Evolutionary conservation across 2,113 vertebrate genomes (phyloP), one percentile per base, ranked within the genome.

Genomic region (Butorides virescens): DNA sequence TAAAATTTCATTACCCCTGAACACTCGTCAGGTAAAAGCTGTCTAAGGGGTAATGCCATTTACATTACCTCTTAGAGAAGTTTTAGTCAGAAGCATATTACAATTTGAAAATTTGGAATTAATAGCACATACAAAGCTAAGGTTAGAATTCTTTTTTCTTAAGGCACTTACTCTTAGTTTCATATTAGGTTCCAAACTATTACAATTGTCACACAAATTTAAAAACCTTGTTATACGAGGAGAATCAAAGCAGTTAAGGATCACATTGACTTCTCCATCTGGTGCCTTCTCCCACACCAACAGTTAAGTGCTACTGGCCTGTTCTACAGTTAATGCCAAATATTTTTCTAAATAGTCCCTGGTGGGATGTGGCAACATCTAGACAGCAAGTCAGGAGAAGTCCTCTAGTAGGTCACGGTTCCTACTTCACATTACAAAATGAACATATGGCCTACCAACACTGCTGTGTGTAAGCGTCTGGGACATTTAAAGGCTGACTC

Each of bases 381-480:
- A 50, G 42, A 26, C 20, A 83, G 68, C 2, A 68, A 61, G 12
- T 14, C 59, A 39, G 12, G 5, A 27, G 7, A 44, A 53, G 19
- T 19, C 32, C 15, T 37, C 65, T 25, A 20, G 25, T 5, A 70
- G 15, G 46, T 36, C 7, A 18, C 11, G 25, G 34, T 49, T 65
- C 27, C 39, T 49, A 15, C 14, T 46, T 82, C 10, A 2, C 9
- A 32, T 42, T 34, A 27, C 56, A 36, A 86, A 81, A 75, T 9
- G 32, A 80, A 61, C 26, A 61, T 2, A 4, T 13, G 15, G 15
- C 73, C 3, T 15, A 29, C 47, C 15, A 63, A 25, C 17, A 5
- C 13, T 18, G 19, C 9, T 7, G 11, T 6, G 8, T 20, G 0
- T 13, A 34, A 6, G n/a, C 16, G 23, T 9, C 56, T 75, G 39